phyloP scores from a whole-genome alignment of 2,113 vertebrate species.

The Psilopsiagon aymara region DNA sequence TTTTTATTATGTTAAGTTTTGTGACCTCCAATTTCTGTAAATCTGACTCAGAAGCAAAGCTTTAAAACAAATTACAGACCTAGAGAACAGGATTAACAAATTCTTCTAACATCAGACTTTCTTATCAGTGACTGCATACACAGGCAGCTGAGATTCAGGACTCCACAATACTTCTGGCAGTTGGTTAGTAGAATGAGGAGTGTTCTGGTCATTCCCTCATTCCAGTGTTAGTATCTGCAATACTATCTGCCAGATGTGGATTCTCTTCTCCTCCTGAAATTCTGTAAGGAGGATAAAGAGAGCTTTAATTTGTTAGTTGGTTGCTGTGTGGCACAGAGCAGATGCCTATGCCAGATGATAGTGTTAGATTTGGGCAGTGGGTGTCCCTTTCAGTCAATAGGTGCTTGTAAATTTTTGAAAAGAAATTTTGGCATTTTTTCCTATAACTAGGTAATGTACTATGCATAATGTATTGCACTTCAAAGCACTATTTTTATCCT shows the following conservation, averaged over 20 bases:
- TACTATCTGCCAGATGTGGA: not conserved
- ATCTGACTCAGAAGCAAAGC: not conserved
- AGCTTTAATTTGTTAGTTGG: not conserved
- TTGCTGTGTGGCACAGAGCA: not conserved
- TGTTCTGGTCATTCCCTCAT: not conserved
- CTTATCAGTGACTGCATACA: not conserved
- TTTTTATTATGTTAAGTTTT: not conserved
- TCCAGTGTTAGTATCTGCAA: not conserved
- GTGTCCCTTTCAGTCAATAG: not conserved
- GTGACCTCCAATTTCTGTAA: not conserved
- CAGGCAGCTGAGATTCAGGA: not conserved
- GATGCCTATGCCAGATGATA: not conserved
- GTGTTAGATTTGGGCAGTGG: not conserved
- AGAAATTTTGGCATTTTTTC: not conserved
- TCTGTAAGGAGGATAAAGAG: not conserved
- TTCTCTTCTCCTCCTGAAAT: not conserved
- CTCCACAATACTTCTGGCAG: not conserved
- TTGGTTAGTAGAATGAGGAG: not conserved
- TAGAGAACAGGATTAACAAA: not conserved
- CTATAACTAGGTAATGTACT: not conserved
- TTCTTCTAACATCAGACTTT: not conserved
- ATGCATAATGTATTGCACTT: not conserved
- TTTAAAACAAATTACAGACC: not conserved
- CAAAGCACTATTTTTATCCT: conserved; percentile 23
- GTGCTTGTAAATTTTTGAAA: not conserved